Evolutionary conservation across 2,888 invertebrate species (phyloP).

Genomic region (Slavum lentiscoides): DNA sequence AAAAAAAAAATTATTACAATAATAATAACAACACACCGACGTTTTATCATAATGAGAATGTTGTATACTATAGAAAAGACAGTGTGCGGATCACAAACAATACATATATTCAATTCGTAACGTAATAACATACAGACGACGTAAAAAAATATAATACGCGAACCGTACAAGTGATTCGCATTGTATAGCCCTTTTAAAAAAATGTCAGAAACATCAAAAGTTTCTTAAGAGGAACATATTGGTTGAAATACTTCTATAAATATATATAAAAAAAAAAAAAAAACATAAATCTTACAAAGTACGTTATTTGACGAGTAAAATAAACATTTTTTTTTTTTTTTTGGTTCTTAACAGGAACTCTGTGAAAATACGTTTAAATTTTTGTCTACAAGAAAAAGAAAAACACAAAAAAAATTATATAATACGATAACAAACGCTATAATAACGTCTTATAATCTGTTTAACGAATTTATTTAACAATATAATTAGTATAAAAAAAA

Average conservation of each 20-base stretch:
- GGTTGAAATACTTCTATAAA: conserved; percentile 15
- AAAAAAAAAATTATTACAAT: conserved; percentile 6
- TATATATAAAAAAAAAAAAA: no score
- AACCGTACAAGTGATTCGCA: conserved; percentile 18
- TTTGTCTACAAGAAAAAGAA: not conserved
- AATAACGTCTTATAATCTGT: not conserved
- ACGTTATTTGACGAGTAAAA: conserved; percentile 13
- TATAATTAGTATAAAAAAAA: conserved; percentile 11
- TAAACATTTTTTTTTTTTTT: conserved; percentile 22
- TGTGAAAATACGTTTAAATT: conserved; percentile 28
- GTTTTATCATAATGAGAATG: conserved; percentile 8
- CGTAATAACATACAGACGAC: not conserved
- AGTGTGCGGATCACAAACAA: not conserved
- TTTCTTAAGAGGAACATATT: conserved; percentile 40
- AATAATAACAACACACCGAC: conserved; percentile 25
- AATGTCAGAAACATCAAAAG: conserved; percentile 18
- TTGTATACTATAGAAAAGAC: not conserved
- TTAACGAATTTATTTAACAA: not conserved
- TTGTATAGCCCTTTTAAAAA: conserved; percentile 7
- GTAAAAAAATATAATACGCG: conserved; percentile 18
- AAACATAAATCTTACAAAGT: conserved; percentile 8
- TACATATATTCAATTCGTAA: not conserved
- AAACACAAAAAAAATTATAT: not conserved
- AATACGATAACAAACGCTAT: not conserved
- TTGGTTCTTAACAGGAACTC: conserved; percentile 41